Evolutionary conservation across 2,113 vertebrate genomes (phyloP).

Genomic region (Etia nguti): DNA sequence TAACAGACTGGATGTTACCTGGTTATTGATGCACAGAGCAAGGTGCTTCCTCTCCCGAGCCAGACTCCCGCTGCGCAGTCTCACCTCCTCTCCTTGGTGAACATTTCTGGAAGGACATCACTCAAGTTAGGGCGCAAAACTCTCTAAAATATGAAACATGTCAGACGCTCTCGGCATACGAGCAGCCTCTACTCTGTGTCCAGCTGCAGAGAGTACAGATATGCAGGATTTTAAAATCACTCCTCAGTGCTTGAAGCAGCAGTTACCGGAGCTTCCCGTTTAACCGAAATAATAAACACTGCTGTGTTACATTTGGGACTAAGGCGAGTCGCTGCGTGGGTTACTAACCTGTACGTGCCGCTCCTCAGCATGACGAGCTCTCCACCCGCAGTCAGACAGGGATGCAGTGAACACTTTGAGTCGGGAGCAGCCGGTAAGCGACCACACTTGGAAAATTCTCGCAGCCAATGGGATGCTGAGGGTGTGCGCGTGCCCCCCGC

Average conservation of each 20-base stretch:
- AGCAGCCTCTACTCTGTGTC: neutral
- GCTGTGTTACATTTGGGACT: neutral
- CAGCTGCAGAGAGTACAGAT: neutral
- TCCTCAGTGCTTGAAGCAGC: neutral
- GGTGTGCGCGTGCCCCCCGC: slow-evolving; percentile 49
- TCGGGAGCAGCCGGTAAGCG: slow-evolving; percentile 46
- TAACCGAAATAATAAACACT: neutral
- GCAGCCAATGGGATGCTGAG: slow-evolving; percentile 76
- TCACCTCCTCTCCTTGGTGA: slow-evolving; percentile 62
- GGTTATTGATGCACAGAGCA: slow-evolving; percentile 67
- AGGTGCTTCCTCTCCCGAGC: slow-evolving; percentile 69
- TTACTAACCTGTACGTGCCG: slow-evolving; percentile 68
- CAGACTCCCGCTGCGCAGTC: slow-evolving; percentile 60
- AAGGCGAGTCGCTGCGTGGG: neutral
- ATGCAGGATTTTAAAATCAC: neutral
- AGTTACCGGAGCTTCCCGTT: neutral
- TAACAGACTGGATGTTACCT: slow-evolving; percentile 49
- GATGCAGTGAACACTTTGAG: slow-evolving; percentile 56
- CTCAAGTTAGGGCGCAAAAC: slow-evolving; percentile 51
- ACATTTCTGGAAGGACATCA: slow-evolving; percentile 61
- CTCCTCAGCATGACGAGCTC: slow-evolving; percentile 66
- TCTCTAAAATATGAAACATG: neutral
- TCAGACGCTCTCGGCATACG: neutral
- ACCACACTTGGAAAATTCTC: slow-evolving; percentile 63
- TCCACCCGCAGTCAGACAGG: slow-evolving; percentile 24